Evolutionary conservation across 2,113 vertebrate species (phyloP), one percentile per base, ranked within the genome.

Genomic region (Trichomycterus rosablanca): DNA sequence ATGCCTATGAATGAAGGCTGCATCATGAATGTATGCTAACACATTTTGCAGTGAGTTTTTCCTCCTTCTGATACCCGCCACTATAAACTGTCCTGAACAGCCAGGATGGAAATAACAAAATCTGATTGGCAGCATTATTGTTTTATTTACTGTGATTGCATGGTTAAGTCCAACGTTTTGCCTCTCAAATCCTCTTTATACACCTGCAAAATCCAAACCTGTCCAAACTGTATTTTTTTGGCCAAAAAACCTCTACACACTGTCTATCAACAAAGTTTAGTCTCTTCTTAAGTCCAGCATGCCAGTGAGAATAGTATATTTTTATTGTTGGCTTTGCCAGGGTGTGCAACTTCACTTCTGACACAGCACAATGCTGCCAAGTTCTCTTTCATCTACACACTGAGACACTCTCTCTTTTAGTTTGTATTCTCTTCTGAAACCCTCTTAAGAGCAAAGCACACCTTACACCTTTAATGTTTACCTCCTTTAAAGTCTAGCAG

Each of bases 31-130:
- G 2, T 2, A 11, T 20, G 11, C 12, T 37, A 35, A n/a, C n/a
- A n/a, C n/a, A n/a, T n/a, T 8, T 2, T 49, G 3, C 10, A 37
- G 22, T 20, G 11, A 35, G 19, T 22, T 32, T 32, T 39, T 4
- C 14, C 15, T 50, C 34, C 40, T 14, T 40, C 24, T 30, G 4
- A 8, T n/a, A 30, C 14, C 19, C 60, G 39, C 46, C 51, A 64
- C 30, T 37, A 42, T 26, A n/a, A 43, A 59, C 18, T 48, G n/a
- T 44, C n/a, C 15, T 52, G 37, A 63, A 53, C 50, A 54, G 55
- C 50, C 50, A 40, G 32, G 35, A 19, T 48, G 23, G 26, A 68
- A 58, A 55, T 68, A 68, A 68, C 61, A 35, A 68, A 58, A 56
- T 56, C 54, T 52, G 60, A 43, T 20, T 50, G 37, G 11, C 28